Conservation (phyloP, 2,797 vertebrate species). For the Catharus ustulatus region DNA sequence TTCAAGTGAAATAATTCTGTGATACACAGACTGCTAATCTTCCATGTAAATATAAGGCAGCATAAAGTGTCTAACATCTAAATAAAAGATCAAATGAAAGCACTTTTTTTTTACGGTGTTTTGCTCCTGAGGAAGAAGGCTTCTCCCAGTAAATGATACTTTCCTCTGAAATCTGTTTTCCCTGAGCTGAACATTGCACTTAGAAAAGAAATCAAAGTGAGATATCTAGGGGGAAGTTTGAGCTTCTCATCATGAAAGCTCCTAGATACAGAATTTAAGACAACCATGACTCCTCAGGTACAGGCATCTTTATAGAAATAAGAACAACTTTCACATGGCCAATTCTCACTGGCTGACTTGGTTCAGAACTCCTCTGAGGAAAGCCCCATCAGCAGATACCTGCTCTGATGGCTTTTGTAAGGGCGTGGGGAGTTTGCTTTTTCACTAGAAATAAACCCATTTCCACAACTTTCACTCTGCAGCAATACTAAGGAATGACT, state of each 20-base stretch:
- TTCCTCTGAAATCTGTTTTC: background rate
- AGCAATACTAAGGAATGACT: background rate
- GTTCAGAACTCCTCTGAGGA: background rate
- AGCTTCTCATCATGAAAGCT: background rate
- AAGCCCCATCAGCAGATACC: background rate
- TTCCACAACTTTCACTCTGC: background rate
- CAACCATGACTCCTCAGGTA: background rate
- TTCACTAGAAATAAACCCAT: background rate
- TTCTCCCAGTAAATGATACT: background rate
- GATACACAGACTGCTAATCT: background rate
- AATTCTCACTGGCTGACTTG: background rate
- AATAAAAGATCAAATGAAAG: background rate
- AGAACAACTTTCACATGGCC: background rate
- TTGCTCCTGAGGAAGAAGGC: background rate
- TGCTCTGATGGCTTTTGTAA: background rate
- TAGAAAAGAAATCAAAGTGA: background rate
- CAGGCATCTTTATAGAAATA: background rate
- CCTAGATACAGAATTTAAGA: background rate
- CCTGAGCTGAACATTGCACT: background rate
- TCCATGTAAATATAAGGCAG: background rate
- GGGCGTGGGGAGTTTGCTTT: rapidly evolving
- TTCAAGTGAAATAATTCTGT: background rate
- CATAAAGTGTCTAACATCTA: background rate
- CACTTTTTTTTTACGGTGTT: background rate
- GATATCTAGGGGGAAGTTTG: background rate